These are phyloP conservation scores for roundworm (Caenorhabditis elegans) DNA, from an alignment of 1,140 invertebrate genomes.

Conservation along the genomic window DNA sequence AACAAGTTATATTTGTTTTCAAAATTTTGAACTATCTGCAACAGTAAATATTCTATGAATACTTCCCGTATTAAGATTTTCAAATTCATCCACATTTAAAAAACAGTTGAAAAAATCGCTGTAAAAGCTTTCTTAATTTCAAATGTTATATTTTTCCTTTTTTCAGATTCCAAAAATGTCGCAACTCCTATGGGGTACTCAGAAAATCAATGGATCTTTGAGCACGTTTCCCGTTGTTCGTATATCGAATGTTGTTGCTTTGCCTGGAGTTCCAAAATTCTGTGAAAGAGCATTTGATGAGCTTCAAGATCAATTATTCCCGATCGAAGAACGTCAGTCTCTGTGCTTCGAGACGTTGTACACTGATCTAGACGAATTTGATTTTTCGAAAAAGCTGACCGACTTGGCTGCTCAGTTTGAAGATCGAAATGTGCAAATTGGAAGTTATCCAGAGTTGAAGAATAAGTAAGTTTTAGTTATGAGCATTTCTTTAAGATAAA, in stretches of 20 bases:
- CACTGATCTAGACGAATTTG: constrained; percentile 71
- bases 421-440: constrained; percentile 71
- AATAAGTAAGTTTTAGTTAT: constrained; percentile 66
- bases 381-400: constrained; percentile 69
- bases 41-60: too few species aligned
- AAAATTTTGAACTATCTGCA: too few species aligned
- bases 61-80: too few species aligned
- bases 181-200: constrained; percentile 66
- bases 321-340: constrained; percentile 59
- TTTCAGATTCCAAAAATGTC: constrained; percentile 67
- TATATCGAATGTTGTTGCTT: constrained; percentile 77
- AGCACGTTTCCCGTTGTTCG: constrained; percentile 73
- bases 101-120: too few species aligned
- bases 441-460: constrained; percentile 74
- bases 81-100: too few species aligned
- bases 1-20: too few species aligned
- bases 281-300: constrained; percentile 72
- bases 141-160: neutral
- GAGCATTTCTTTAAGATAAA: too few species aligned
- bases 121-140: too few species aligned
- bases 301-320: constrained; percentile 60
- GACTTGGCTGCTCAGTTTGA: constrained; percentile 69
- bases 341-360: constrained; percentile 69
- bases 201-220: constrained; percentile 61
- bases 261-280: constrained; percentile 77